phyloP scores from a whole-genome alignment of 2,888 invertebrate species.

The Tupiocoris notatus region DNA sequence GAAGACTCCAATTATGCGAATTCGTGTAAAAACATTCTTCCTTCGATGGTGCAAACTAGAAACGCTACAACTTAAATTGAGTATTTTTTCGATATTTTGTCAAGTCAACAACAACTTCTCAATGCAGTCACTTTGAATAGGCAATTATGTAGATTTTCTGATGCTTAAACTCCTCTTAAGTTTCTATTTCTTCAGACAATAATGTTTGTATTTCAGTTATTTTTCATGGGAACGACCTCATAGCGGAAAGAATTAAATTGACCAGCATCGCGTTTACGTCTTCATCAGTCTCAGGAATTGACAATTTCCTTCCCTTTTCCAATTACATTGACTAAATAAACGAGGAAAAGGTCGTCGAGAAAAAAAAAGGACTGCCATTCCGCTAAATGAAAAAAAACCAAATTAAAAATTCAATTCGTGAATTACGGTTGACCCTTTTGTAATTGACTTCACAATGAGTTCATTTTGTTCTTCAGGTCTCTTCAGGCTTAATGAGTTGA shows the following conservation, averaged over 20 bases:
- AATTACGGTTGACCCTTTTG: conserved; percentile 14
- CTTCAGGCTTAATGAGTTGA: conserved; percentile 3
- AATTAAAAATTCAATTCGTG: conserved; percentile 5
- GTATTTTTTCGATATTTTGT: too few species aligned
- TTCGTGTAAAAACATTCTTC: too few species aligned
- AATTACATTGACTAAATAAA: not conserved
- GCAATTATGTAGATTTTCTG: too few species aligned
- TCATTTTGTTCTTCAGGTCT: conserved; percentile 7
- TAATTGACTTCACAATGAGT: conserved; percentile 23
- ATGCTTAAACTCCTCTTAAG: too few species aligned
- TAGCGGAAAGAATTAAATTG: not conserved
- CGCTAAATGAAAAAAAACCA: not conserved
- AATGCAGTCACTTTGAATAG: too few species aligned
- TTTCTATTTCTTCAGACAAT: too few species aligned
- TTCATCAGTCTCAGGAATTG: not conserved
- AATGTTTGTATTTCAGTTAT: too few species aligned
- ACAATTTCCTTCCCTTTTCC: not conserved
- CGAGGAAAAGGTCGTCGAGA: not conserved
- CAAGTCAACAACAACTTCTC: too few species aligned
- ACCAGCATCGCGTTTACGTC: not conserved
- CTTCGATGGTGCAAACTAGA: too few species aligned
- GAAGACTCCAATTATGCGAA: too few species aligned
- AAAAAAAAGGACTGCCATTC: not conserved
- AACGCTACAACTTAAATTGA: too few species aligned
- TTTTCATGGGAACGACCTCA: not conserved